Evolutionary conservation across 2,797 vertebrate species (phyloP).

Genomic region (Carcharodon carcharias): DNA sequence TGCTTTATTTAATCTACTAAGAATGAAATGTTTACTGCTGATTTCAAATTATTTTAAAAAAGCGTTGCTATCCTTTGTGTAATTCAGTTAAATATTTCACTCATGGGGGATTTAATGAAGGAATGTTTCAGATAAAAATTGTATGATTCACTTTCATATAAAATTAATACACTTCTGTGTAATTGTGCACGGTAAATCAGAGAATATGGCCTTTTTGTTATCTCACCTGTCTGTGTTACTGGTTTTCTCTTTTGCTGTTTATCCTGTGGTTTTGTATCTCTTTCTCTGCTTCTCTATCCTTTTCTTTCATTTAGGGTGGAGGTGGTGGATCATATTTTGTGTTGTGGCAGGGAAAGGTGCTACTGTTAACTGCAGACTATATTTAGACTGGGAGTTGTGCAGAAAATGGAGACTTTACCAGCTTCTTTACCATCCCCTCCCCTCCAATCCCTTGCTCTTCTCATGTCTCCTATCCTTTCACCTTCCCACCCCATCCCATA

Average conservation of each 20-base stretch:
- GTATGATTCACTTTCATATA: background rate
- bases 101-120: background rate
- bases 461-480: background rate
- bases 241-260: background rate
- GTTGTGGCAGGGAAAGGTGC: background rate
- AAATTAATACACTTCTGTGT: background rate
- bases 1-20: background rate
- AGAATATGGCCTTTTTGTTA: background rate
- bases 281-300: background rate
- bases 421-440: background rate
- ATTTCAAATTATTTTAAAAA: background rate
- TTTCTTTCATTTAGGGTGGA: background rate
- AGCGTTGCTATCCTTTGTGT: background rate
- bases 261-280: background rate
- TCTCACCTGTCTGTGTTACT: background rate
- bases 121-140: background rate
- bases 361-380: background rate
- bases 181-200: background rate
- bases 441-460: background rate
- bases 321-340: background rate
- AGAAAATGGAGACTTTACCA: background rate
- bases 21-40: background rate
- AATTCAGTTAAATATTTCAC: background rate
- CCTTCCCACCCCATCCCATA: background rate
- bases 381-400: background rate